These are phyloP conservation scores for Furcifer pardalis DNA, from an alignment of 2,797 vertebrate species.

Conservation along the genomic window DNA sequence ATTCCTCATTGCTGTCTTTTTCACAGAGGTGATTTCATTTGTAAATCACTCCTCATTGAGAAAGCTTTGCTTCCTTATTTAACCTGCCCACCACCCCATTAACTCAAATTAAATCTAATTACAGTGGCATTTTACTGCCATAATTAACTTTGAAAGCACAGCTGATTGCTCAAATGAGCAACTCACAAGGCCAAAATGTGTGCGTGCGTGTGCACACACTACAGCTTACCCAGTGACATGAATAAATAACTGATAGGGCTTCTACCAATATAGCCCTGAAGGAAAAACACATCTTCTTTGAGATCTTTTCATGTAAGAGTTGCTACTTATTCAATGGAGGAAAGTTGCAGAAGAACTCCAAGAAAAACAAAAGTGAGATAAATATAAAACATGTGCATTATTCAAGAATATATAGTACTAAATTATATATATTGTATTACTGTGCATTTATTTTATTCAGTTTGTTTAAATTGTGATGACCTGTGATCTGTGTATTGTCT, in stretches of 20 bases:
- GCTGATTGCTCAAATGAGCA: conserved; percentile 39
- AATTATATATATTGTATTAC: too few species aligned
- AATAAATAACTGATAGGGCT: conserved; percentile 25
- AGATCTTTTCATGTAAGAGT: not conserved
- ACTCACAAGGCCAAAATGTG: conserved; percentile 11
- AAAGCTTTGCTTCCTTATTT: conserved; percentile 38
- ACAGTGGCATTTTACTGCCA: conserved; percentile 37
- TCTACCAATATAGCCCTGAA: not conserved
- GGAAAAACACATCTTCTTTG: not conserved
- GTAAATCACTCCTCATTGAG: not conserved
- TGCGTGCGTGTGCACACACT: not conserved
- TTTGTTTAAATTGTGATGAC: too few species aligned
- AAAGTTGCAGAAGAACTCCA: not conserved
- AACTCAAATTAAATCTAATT: conserved; percentile 43
- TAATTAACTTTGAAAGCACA: conserved; percentile 39
- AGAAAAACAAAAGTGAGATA: not conserved
- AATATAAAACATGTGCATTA: not conserved
- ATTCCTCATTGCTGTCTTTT: not conserved
- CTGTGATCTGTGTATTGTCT: too few species aligned
- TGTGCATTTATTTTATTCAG: too few species aligned
- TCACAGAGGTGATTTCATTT: conserved; percentile 5
- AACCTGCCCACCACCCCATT: conserved; percentile 37
- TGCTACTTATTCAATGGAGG: not conserved
- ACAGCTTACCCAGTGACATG: conserved; percentile 12
- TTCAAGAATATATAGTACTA: too few species aligned